Evolutionary conservation across 2,797 vertebrate species (phyloP).

Genomic region (Mormyrus hasselquistii): DNA sequence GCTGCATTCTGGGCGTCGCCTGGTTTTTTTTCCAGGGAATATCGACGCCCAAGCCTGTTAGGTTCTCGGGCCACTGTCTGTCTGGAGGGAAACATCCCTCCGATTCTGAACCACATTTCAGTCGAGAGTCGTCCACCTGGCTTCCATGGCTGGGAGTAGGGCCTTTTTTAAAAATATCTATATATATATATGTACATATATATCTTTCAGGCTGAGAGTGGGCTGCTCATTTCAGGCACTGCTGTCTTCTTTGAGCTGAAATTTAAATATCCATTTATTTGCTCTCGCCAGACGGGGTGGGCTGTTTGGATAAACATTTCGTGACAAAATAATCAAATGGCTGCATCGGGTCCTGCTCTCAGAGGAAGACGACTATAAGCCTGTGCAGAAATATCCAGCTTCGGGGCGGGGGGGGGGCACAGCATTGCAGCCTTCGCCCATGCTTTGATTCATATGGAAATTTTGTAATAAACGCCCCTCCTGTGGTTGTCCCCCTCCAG

Average conservation of each 20-base stretch:
- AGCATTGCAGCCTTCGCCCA: background rate
- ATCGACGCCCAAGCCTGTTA: background rate
- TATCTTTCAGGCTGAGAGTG: background rate
- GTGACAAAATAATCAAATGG: background rate
- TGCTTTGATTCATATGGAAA: background rate
- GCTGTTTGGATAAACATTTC: background rate
- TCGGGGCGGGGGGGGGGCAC: background rate
- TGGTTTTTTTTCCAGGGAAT: background rate
- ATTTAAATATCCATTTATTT: slow-evolving; percentile 24
- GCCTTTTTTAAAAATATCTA: background rate
- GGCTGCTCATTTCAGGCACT: slow-evolving; percentile 18
- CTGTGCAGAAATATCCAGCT: background rate
- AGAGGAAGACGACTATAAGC: background rate
- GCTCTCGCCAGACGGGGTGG: background rate
- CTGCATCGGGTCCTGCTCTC: background rate
- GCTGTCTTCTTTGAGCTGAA: slow-evolving; percentile 19
- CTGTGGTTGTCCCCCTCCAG: background rate
- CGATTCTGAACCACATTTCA: slow-evolving; percentile 29
- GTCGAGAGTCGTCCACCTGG: slow-evolving; percentile 27
- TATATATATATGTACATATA: background rate
- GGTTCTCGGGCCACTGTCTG: background rate
- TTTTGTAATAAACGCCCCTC: background rate
- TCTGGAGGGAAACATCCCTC: background rate
- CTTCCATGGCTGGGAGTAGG: background rate
- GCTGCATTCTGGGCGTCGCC: background rate